Base-by-base conservation (phyloP, 2,888 invertebrate genomes). In the Scaptomyza parva region DNA sequence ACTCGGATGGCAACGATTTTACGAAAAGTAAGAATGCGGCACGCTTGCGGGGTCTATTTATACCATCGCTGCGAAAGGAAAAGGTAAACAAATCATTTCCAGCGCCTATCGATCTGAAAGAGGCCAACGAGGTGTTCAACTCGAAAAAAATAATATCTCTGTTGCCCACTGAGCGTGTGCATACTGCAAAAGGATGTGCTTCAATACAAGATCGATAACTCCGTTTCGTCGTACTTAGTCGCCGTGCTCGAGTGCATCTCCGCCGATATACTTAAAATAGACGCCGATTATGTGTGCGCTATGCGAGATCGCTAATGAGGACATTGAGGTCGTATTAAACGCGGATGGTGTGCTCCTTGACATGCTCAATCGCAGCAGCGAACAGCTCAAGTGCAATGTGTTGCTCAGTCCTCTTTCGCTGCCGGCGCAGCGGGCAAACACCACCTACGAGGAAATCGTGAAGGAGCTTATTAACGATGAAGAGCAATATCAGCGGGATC, bases 311-410 rank as follows among this genome's bases (percentile, higher is more conserved):
- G 96, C 98, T 0, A 96, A 96, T 74, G 96, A 98, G 90, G 99
- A 99, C 91, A 97, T 99, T 89, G 96, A 97, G 93, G 98, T 99
- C 57, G 98, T 99, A 51, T 98, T 99, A 96, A 97, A 97, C 91
- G 99, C 98, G 55, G 99, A 99, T 91, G 97, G 98, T 97, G 97
- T 97, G 50, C 93, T 99, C 69, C 97, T 98, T 96, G 98, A 98
- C 92, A 96, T 99, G 96, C 98, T 99, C 93, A 97, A 97, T 92
- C 97, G 97, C 93, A 97, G 98, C 85, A 55, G 66, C 35, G 75
- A 75, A 20, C 70, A 91, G 86, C 79, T 90, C 86, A 85, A 91
- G 86, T 75, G 92, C 30, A 90, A 90, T 78, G 84, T 91, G 33
- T 80, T 90, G 88, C 89, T 91, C 11, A 91, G 91, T 50, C 87